phyloP scores from a whole-genome alignment of 2,888 invertebrate species.

The Drosophila macrospina region DNA sequence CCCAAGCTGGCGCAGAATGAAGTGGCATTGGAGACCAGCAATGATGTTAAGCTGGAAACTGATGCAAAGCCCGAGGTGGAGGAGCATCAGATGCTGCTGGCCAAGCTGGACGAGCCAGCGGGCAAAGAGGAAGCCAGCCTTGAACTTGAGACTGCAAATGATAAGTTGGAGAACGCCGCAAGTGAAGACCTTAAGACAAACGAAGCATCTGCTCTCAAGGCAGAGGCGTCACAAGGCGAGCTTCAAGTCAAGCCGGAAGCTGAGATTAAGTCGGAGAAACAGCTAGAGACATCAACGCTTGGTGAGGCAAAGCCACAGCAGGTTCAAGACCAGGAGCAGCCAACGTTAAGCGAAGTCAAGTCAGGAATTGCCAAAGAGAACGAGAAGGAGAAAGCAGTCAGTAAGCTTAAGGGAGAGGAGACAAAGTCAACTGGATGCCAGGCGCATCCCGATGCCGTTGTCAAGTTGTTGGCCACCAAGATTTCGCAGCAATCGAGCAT shows the following conservation, averaged over 20 bases:
- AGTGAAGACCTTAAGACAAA: conserved; percentile 1
- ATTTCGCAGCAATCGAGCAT: conserved; percentile 34
- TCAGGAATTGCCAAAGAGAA: not conserved
- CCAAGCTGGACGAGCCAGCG: no score
- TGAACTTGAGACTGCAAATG: not conserved
- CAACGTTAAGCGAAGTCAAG: not conserved
- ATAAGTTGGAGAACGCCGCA: not conserved
- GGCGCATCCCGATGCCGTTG: conserved; percentile 52
- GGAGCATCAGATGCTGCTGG: not conserved
- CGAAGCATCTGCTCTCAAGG: not conserved
- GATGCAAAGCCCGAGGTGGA: not conserved
- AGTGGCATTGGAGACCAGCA: not conserved
- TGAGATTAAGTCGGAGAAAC: not conserved
- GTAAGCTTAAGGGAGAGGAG: conserved; percentile 8
- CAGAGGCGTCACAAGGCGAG: not conserved
- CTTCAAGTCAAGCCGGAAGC: not conserved
- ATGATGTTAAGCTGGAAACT: conserved; percentile 1
- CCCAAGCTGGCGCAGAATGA: not conserved
- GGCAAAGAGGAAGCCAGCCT: not conserved
- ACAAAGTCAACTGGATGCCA: not conserved
- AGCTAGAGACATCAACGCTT: not conserved
- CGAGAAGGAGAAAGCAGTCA: not conserved
- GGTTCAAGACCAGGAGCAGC: not conserved
- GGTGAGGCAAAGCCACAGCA: not conserved
- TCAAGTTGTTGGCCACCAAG: conserved; percentile 62